A percentile compares a stretch with the other conserved stretches of the same genome.
These are phyloP conservation scores for Aramus guarauna DNA, from an alignment of 2,113 vertebrate species.

Conservation along the genomic window DNA sequence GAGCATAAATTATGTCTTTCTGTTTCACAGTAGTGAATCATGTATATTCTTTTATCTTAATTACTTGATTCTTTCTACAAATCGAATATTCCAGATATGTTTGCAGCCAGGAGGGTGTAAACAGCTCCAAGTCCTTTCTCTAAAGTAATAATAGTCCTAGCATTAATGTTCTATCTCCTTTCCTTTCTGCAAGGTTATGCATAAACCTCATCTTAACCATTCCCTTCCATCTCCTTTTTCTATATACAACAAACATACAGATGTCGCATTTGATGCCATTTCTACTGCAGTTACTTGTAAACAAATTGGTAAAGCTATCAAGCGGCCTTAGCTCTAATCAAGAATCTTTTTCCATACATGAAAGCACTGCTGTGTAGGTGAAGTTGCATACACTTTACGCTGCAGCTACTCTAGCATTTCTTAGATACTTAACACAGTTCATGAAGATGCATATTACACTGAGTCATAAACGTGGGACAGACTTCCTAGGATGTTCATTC, in stretches of 20 bases:
- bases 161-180: background rate
- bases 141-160: background rate
- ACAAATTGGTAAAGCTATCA: background rate
- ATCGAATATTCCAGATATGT: background rate
- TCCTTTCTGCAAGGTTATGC: background rate
- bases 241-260: too few relatives aligned
- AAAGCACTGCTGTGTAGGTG: background rate
- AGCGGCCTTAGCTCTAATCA: background rate
- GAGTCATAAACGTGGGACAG: background rate
- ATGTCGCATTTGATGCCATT: background rate
- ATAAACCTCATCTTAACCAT: background rate
- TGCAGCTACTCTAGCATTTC: background rate
- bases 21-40: constrained; percentile 24
- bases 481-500: background rate
- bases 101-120: background rate
- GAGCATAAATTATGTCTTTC: constrained; percentile 41
- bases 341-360: background rate
- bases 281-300: background rate
- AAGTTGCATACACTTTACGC: background rate
- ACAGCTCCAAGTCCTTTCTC: background rate
- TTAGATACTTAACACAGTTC: background rate
- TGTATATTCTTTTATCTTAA: constrained; percentile 27
- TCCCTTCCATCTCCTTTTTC: background rate
- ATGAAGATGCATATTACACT: background rate
- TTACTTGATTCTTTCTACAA: constrained; percentile 16